Conservation (phyloP, 2,797 vertebrate genomes). For the Sylvilagus floridanus region DNA sequence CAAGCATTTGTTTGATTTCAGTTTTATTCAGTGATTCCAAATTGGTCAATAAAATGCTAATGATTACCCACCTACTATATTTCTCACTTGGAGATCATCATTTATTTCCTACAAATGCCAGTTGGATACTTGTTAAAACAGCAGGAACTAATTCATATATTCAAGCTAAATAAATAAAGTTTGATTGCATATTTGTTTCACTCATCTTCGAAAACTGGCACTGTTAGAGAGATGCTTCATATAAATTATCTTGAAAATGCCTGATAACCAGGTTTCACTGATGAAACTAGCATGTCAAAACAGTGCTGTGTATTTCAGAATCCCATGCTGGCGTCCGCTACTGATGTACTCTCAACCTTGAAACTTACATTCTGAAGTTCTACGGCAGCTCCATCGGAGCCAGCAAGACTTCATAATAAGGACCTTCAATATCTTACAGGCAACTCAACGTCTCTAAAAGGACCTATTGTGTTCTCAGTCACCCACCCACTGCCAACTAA, state of each 20-base stretch:
- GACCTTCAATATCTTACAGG: neutral
- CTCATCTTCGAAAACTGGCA: constrained; percentile 62
- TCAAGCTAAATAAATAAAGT: constrained; percentile 79
- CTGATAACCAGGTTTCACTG: constrained; percentile 36
- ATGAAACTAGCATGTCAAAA: constrained; percentile 11
- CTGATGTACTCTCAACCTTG: neutral
- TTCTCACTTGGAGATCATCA: constrained; percentile 79
- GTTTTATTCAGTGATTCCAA: constrained; percentile 76
- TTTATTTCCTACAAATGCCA: constrained; percentile 74
- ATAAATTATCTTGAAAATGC: constrained; percentile 60
- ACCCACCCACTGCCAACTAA: neutral
- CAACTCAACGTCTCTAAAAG: neutral
- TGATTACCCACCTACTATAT: constrained; percentile 82
- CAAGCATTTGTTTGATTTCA: constrained; percentile 61
- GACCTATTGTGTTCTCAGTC: neutral
- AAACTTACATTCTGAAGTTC: neutral
- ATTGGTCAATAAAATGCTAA: constrained; percentile 82
- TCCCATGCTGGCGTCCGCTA: neutral
- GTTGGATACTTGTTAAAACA: constrained; percentile 82
- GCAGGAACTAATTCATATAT: constrained; percentile 71
- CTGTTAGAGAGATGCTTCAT: constrained; percentile 9
- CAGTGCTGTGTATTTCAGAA: neutral
- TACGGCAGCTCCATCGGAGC: neutral
- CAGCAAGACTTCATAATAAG: neutral
- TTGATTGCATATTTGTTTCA: constrained; percentile 76